phyloP scores from a whole-genome alignment of 30 jellyfish, hydroid and myxozoan species.

The Aurelia sp. region DNA sequence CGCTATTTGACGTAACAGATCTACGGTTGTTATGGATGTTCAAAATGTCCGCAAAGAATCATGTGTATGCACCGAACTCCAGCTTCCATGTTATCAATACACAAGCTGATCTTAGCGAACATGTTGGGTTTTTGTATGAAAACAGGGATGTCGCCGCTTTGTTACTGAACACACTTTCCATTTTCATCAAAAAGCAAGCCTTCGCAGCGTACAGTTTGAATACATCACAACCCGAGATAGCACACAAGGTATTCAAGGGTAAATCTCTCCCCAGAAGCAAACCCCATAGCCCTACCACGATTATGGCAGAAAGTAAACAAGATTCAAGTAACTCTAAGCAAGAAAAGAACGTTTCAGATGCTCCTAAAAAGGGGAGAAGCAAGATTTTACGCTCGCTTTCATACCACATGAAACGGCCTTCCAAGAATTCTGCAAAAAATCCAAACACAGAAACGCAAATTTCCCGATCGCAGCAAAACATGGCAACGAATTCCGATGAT shows the following conservation, averaged over 20 bases:
- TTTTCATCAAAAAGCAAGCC: not conserved
- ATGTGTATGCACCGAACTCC: constrained; percentile 72
- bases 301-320: too few species aligned
- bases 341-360: too few species aligned
- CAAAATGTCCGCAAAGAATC: constrained; percentile 49
- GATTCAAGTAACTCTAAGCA: too few species aligned
- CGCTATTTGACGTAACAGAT: constrained; percentile 51
- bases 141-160: constrained; percentile 71
- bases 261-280: too few species aligned
- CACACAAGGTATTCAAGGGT: too few species aligned
- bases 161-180: constrained; percentile 45
- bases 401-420: constrained; percentile 25
- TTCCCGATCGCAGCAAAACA: not conserved
- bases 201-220: not conserved
- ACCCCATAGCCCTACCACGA: too few species aligned
- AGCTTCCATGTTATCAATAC: constrained; percentile 77
- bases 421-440: not conserved
- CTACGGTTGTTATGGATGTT: constrained; percentile 75
- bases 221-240: not conserved
- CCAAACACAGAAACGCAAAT: not conserved
- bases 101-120: constrained; percentile 64
- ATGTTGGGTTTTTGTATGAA: constrained; percentile 84
- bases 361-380: constrained; percentile 32
- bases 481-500: too few species aligned
- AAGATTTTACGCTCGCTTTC: constrained; percentile 59